phyloP scores from a whole-genome alignment of 2,888 invertebrate genomes.

The Aleiodes testaceus region DNA sequence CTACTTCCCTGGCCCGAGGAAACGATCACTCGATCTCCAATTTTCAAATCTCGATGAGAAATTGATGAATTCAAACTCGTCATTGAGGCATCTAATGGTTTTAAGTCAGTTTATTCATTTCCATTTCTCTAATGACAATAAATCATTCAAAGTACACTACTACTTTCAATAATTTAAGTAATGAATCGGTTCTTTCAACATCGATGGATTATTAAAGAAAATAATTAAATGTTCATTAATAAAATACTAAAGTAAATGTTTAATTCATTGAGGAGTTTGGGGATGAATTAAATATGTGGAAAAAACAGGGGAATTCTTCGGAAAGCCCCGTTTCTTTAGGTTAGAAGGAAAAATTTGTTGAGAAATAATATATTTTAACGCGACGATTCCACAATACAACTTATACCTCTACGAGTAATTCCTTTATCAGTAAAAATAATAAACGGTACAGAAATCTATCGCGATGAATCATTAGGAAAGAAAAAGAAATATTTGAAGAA shows the following conservation, averaged over 20 bases:
- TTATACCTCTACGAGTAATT: too few relatives aligned
- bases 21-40: conserved; percentile 95
- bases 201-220: neutral
- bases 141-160: conserved; percentile 2
- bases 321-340: too few relatives aligned
- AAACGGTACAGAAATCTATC: too few relatives aligned
- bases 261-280: too few relatives aligned
- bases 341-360: too few relatives aligned
- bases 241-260: neutral
- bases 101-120: conserved; percentile 10
- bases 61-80: conserved; percentile 73
- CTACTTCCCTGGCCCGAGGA: conserved; percentile 91
- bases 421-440: too few relatives aligned
- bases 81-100: conserved; percentile 73
- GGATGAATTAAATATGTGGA: too few relatives aligned
- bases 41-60: conserved; percentile 78
- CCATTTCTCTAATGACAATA: neutral
- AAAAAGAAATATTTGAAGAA: too few relatives aligned
- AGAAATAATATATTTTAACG: too few relatives aligned
- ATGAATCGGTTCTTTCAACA: neutral
- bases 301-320: too few relatives aligned
- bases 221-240: neutral
- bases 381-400: too few relatives aligned
- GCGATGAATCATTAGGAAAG: too few relatives aligned
- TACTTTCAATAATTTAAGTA: conserved; percentile 2